Percentiles rank a stretch among this genome's conserved stretches.
Evolutionary conservation across 2,113 vertebrate genomes (phyloP).

Genomic region (Psilopsiagon aurifrons): DNA sequence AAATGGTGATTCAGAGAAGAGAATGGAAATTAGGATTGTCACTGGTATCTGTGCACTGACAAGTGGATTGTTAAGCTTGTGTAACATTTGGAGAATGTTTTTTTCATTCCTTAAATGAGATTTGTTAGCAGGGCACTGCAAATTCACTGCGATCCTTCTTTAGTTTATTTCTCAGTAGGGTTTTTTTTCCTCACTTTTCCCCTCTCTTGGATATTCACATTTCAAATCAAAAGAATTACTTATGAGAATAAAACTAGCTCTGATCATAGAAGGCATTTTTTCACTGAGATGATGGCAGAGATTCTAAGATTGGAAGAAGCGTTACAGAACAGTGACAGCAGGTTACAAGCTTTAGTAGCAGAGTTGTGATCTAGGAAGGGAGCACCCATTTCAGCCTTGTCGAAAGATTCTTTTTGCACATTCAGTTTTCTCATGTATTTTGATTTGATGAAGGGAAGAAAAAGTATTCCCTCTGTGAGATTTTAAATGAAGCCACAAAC

Average conservation of each 20-base stretch:
- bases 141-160: background rate
- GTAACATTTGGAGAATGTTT: background rate
- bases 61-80: background rate
- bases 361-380: background rate
- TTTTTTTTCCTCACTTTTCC: background rate
- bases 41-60: background rate
- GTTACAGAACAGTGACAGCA: background rate
- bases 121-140: slow-evolving; percentile 2
- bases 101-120: background rate
- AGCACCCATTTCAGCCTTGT: background rate
- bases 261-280: background rate
- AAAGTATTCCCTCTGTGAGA: background rate
- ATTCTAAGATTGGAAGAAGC: background rate
- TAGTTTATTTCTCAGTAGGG: background rate
- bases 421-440: background rate
- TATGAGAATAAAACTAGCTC: background rate
- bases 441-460: background rate
- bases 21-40: background rate
- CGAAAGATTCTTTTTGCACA: background rate
- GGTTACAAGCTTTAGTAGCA: background rate
- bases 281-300: background rate
- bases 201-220: background rate
- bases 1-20: background rate
- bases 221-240: slow-evolving; percentile 21
- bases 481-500: slow-evolving; percentile 22